Base-by-base conservation (phyloP, 2,888 invertebrate genomes). In the Scaeva pyrastri region DNA sequence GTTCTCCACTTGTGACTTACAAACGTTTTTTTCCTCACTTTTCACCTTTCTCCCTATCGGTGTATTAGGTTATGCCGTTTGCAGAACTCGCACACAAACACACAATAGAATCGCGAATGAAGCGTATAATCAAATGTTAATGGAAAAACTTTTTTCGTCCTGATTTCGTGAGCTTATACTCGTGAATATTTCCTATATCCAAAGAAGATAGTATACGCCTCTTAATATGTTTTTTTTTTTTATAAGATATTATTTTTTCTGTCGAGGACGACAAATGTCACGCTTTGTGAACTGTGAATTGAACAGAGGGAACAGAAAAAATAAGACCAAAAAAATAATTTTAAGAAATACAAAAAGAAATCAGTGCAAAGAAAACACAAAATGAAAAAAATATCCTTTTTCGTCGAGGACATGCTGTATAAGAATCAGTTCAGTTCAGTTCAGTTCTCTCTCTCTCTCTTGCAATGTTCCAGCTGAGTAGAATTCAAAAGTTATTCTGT, bases 241-340 rank as follows among this genome's bases (percentile, higher is more conserved):
- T 36, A 7, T 31, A 16, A 16, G 21, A 55, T 23, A 12, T 26
- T 14, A 12, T 45, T 31, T 16, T 66, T 52, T 56, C 68, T 50
- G 41, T 70, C 36, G 26, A 71, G 60, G 82, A 81, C 77, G 82
- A 86, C 86, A 86, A 86, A 86, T 86, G 86, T 86, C 86, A 86
- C 86, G 86, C 86, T 86, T 86, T 86, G 77, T 82, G 86, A 86
- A 86, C 86, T 82, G 82, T 86, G 86, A 86, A 86, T 86, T 78
- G 86, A 86, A 82, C 86, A 70, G 23, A 56, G n/a, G n/a, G n/a
- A n/a, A n/a, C n/a, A 52, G 5, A 31, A 62, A 48, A 52, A 62
- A 55, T 4, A 80, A 64, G 11, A 41, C 16, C 21, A 71, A 71
- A 12, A 36, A 62, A 45, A 78, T 60, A 56, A 16, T 66, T 66